These are phyloP conservation scores for Drosophila emarginata DNA, from an alignment of 2,888 invertebrate species.

Conservation along the genomic window DNA sequence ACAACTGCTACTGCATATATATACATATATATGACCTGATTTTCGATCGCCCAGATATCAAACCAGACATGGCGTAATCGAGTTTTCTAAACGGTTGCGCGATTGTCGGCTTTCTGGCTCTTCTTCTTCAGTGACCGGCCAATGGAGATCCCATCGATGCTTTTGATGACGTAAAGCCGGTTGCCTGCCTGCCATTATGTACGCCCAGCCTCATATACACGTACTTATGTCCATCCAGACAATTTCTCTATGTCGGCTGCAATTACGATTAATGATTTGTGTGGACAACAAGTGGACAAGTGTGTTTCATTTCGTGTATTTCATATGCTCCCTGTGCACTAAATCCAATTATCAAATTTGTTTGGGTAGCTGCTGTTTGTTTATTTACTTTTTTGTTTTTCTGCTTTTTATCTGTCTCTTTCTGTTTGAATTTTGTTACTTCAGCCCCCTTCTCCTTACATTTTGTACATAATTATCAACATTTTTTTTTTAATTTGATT, in stretches of 20 bases:
- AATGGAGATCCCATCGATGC: slow-evolving; percentile 63
- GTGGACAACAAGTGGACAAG: slow-evolving; percentile 61
- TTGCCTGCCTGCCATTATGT: slow-evolving; percentile 43
- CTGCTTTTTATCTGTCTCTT: slow-evolving; percentile 29
- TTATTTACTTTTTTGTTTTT: slow-evolving; percentile 32
- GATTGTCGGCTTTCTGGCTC: slow-evolving; percentile 17
- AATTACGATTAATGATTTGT: slow-evolving; percentile 70
- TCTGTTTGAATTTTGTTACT: slow-evolving; percentile 9
- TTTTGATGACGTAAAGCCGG: slow-evolving; percentile 70
- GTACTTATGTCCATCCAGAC: slow-evolving; percentile 41
- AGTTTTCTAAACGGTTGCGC: slow-evolving; percentile 15
- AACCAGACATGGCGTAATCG: slow-evolving; percentile 50
- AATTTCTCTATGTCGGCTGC: slow-evolving; percentile 67
- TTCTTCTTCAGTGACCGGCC: slow-evolving; percentile 61
- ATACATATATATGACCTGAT: slow-evolving; percentile 56
- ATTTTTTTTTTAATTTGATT: slow-evolving; percentile 46
- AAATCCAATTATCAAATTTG: slow-evolving; percentile 50
- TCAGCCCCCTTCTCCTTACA: not conserved
- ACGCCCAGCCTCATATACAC: slow-evolving; percentile 35
- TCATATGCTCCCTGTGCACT: slow-evolving; percentile 24
- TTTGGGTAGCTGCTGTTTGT: slow-evolving; percentile 59
- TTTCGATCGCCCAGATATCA: slow-evolving; percentile 25
- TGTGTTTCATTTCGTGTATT: slow-evolving; percentile 40
- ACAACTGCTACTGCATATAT: slow-evolving; percentile 66
- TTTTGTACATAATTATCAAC: slow-evolving; percentile 66